Base-by-base conservation (phyloP, 2,113 vertebrate genomes). In the Odobenus rosmarus region DNA sequence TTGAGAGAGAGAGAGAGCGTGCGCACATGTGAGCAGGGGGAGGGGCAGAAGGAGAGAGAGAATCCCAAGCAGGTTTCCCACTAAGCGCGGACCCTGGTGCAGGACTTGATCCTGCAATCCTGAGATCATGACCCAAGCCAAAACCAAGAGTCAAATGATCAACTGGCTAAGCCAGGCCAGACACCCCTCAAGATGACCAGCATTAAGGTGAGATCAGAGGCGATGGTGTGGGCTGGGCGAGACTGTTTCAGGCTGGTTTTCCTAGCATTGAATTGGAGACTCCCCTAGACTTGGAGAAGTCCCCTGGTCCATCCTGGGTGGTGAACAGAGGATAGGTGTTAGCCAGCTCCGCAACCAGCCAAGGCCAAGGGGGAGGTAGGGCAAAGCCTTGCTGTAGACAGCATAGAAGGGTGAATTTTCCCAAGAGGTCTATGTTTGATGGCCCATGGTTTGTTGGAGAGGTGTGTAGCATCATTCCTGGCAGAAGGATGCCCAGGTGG, bases 391-490 rank as follows among this genome's bases (percentile, higher is more conserved):
- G 4, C 51, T 53, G 42, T 4, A 6, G 77, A 53, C 42, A 62
- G 55, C 74, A 21, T 10, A 14, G 46, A 13, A 31, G 64, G 42
- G 13, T 5, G 42, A 3, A 53, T n/a, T 79, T 88, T 46, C 84
- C 64, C 1, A 0, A 9, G 49, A 36, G 46, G 46, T 18, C 14
- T 23, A 2, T 3, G 42, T 33, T 26, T 1, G 0, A 5, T 24
- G 72, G 39, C 42, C 57, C 1, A 0, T 0, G 3, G 86, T n/a
- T n/a, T 19, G 0, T 23, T 8, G 46, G 67, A 74, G 42, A 74
- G 36, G n/a, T 21, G 7, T 0, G 0, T 23, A 42, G 46, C n/a
- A 7, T 49, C 79, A 6, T 24, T 18, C 53, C 92, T 12, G 49
- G 53, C 33, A 61, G 71, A 21, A 62, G 61, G 64, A 51, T 69